Base-by-base conservation (phyloP, 2,888 invertebrate genomes). In the Orchesella flavescens region DNA sequence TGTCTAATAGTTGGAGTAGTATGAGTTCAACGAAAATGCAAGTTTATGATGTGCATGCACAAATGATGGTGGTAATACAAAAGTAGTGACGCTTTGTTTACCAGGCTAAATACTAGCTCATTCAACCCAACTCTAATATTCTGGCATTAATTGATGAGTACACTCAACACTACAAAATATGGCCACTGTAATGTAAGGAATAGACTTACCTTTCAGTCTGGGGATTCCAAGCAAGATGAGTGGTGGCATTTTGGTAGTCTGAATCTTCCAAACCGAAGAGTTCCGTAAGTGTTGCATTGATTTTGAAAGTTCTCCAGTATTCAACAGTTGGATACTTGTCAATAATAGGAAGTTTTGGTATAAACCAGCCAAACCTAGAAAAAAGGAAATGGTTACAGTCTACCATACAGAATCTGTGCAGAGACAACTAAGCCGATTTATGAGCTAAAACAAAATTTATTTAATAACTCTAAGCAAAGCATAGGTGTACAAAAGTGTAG, bases 291-390 rank as follows among this genome's bases (percentile, higher is more conserved):
- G 91, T 90, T 12, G 88, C 89, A 66, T 91, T 90, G 44, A 89
- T 88, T 74, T 89, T 89, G 84, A 93, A 92, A 12, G 92, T 90
- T 74, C 92, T 90, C 93, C 94, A 94, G 88, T 91, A 92, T 79
- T 92, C 92, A 34, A 89, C 89, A 7, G 84, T 84, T 57, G 90
- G 90, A 72, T 91, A 83, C 7, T 89, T 88, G 5, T 87, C 84
- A 9, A 89, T 89, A 24, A 92, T 46, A 1, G 81, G 88, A 53
- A 89, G 88, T 44, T 89, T 89, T 0, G 93, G 93, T 57, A 93
- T 92, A 88, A 93, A 94, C 93, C 93, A 94, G 5, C 93, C 93
- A 88, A 93, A 93, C 73, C 93, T 91, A 80, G 15, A 87, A 84
- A 23, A 63, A 65, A n/a, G n/a, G n/a, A n/a, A 34, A 34, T 34